phyloP scores from a whole-genome alignment of 92 coral and sea anemone genomes.

The Zoanthus sansibaricus region DNA sequence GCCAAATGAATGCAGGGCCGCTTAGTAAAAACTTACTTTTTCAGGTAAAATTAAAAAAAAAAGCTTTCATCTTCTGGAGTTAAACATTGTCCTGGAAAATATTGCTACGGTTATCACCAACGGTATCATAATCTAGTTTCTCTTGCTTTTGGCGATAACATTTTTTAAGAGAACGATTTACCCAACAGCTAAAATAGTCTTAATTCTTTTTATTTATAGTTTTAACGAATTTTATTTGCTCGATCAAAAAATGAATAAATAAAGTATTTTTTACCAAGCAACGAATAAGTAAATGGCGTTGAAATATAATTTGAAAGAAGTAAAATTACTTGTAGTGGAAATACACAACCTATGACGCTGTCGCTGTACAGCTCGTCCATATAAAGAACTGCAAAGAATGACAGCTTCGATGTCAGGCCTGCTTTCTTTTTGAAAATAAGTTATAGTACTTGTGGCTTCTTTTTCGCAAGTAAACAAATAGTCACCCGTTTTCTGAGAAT shows the following conservation, averaged over 20 bases:
- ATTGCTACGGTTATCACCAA: background rate
- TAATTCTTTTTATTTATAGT: background rate
- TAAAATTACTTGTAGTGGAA: background rate
- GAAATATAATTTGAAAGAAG: background rate
- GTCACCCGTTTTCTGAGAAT: background rate
- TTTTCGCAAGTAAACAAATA: background rate
- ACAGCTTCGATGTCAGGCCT: background rate
- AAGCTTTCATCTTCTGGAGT: background rate
- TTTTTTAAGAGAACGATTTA: background rate
- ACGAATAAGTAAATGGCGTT: background rate
- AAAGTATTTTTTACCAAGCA: background rate
- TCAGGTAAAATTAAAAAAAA: background rate
- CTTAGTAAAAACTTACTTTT: background rate
- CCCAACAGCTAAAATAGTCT: background rate
- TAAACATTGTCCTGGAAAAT: background rate
- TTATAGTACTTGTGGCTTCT: background rate
- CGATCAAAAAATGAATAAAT: background rate
- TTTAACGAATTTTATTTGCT: background rate
- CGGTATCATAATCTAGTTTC: background rate
- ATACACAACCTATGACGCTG: background rate
- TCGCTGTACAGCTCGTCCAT: background rate
- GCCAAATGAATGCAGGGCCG: conserved; percentile 17
- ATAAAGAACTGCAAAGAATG: background rate
- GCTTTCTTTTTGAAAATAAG: background rate
- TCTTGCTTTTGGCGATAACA: background rate